Evolutionary conservation across 2,888 invertebrate species (phyloP).

Genomic region (Tetheella fluctuosa): DNA sequence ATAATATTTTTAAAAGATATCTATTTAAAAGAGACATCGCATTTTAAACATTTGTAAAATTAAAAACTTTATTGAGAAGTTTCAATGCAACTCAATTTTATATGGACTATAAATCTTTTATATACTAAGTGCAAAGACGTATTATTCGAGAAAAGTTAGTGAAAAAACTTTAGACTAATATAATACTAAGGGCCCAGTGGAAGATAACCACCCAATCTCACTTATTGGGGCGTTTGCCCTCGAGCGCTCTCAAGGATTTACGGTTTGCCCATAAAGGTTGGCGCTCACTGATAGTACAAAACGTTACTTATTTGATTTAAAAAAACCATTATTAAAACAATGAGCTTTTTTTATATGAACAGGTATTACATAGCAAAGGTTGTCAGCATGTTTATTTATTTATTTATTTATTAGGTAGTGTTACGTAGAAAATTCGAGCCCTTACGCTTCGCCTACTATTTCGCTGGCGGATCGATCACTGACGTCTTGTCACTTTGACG

Average conservation of each 20-base stretch:
- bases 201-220: slow-evolving; percentile 2
- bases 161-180: background rate
- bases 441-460: too few relatives aligned
- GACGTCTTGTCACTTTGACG: too few relatives aligned
- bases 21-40: too few relatives aligned
- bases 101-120: background rate
- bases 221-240: slow-evolving; percentile 1
- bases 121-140: background rate
- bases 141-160: background rate
- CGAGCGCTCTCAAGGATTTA: background rate
- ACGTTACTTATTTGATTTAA: background rate
- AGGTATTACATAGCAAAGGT: too few relatives aligned
- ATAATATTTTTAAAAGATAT: too few relatives aligned
- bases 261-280: background rate
- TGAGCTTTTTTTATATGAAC: too few relatives aligned
- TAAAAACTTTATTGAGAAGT: too few relatives aligned
- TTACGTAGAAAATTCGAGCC: too few relatives aligned
- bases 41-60: too few relatives aligned
- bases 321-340: background rate
- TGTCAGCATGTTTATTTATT: too few relatives aligned
- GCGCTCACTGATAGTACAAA: background rate
- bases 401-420: too few relatives aligned
- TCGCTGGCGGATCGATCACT: too few relatives aligned
- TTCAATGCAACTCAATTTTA: background rate
- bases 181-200: background rate